Evolutionary conservation across 2,888 invertebrate species (phyloP), one percentile per base, ranked within the genome.

Genomic region (Teleiodes luculella): DNA sequence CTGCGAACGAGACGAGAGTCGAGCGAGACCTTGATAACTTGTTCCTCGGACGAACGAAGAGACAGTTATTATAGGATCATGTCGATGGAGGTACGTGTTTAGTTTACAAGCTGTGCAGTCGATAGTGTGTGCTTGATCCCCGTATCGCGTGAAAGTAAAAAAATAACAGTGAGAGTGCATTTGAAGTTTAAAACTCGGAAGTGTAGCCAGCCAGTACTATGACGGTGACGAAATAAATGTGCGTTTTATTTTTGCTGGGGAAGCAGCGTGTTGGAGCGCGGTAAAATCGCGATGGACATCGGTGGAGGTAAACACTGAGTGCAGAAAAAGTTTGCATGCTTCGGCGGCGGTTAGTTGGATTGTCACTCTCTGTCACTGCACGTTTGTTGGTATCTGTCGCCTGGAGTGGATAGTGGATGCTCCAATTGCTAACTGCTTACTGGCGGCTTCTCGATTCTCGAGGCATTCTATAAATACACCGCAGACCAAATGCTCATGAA

Each of bases 1-100:
- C 78, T 78, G 77, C 75, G 80, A 74, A 77, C 78, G 83, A 82
- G 83, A 78, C 84, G 75, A n/a, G n/a, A n/a, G n/a, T n/a, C n/a
- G n/a, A n/a, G n/a, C n/a, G n/a, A 87, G 90, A 88, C 90, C 90
- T 90, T 90, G 90, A 90, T 88, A 89, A 87, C 86, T 89, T 78
- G 90, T 89, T 89, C 84, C 83, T 88, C 51, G 52, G 85, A 80
- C 84, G 79, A 86, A 74, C 79, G 83, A 78, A 80, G 81, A 83
- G 83, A 88, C 86, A 87, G 82, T 87, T 86, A 82, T 75, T 84
- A 80, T 80, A 83, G 87, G 87, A 89, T 87, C 86, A 88, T 86
- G 86, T 82, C 75, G 66, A 68, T 82, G 78, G 88, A 90, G 90
- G 89, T 90, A 90, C 86, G 90, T 90, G 78, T 83, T 78, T 86